A percentile compares a stretch with the other conserved stretches of the same genome.
Evolutionary conservation across 2,797 vertebrate genomes (phyloP).

Genomic region (Tinamus major): DNA sequence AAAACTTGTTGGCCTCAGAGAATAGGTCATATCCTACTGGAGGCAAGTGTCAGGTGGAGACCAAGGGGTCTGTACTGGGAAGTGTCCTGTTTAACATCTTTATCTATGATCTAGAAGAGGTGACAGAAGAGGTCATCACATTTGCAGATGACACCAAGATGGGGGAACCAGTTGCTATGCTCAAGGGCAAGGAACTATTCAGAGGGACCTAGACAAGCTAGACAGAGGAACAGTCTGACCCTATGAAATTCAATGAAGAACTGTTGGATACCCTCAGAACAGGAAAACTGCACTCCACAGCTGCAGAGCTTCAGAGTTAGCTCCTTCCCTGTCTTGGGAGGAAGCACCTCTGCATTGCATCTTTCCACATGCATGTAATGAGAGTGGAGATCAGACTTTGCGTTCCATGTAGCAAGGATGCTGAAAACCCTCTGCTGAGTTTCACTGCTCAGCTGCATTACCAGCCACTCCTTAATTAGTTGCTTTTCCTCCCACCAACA

Average conservation of each 20-base stretch:
- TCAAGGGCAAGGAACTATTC: background rate
- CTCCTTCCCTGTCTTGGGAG: accelerated
- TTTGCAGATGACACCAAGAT: background rate
- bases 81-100: accelerated
- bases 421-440: background rate
- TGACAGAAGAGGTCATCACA: background rate
- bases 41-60: background rate
- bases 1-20: background rate
- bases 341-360: background rate
- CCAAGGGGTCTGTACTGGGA: background rate
- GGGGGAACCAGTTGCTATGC: accelerated
- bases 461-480: background rate
- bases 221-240: background rate
- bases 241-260: background rate
- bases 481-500: background rate
- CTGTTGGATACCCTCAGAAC: background rate
- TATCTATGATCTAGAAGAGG: background rate
- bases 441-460: background rate
- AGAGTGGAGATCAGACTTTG: background rate
- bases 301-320: background rate
- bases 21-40: background rate
- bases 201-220: background rate
- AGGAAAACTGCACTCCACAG: background rate
- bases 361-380: background rate
- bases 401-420: background rate